Base-by-base conservation (phyloP, 2,888 invertebrate genomes). In the Ceramica pisi region DNA sequence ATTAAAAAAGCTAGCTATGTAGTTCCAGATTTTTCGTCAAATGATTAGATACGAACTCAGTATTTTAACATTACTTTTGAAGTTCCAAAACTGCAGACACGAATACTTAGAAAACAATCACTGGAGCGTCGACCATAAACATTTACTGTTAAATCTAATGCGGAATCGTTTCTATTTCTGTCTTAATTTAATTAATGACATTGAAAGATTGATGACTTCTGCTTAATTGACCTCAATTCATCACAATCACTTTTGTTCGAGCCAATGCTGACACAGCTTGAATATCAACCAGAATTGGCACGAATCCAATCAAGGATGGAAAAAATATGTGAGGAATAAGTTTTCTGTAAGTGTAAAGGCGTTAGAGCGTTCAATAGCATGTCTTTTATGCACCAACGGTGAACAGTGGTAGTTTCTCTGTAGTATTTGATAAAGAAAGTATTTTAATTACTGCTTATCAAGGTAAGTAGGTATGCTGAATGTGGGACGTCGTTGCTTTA, bases 391-490 rank as follows among this genome's bases (percentile, higher is more conserved):
- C 91, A 88, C 85, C 83, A 82, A 78, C 81, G 83, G 60, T 77
- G 68, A 48, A 74, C 78, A 77, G 71, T 56, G 55, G 72, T 68
- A 87, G 80, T 92, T 92, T 92, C 90, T 87, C 90, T 85, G 84
- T 44, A 71, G 80, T 84, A 83, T 89, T 89, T 87, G 87, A 88
- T 87, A 88, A 57, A 78, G 90, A 92, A 91, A 92, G 90, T 85
- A 61, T 83, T 59, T 61, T 90, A 89, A 92, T 91, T 91, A 80
- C 67, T 73, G 72, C 68, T 75, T 55, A 70, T 57, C 72, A 70
- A 71, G n/a, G 72, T 71, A 69, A 70, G 68, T 78, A 69, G 41
- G 35, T 51, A 48, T 38, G 75, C 35, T 73, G 55, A 65, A 71
- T 69, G 56, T 63, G 21, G 62, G 51, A 63, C 59, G 50, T 19